Conservation (phyloP, 2,888 invertebrate genomes). For the Prosapia bicincta region DNA sequence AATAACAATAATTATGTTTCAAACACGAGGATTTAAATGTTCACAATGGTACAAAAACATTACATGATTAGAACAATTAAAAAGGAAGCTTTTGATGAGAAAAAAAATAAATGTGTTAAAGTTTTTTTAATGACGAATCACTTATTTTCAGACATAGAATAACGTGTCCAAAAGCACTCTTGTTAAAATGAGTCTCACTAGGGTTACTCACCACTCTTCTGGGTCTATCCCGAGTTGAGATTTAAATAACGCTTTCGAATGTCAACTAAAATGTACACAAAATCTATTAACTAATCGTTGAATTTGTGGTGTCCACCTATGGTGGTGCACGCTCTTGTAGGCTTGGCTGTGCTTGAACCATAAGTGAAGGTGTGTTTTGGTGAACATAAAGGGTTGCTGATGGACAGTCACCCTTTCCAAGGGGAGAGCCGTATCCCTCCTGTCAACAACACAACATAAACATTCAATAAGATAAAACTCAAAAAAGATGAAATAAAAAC, state of each 20-base stretch:
- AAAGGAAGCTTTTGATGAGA: conserved; percentile 4
- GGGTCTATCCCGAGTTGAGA: conserved; percentile 9
- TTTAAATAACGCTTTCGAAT: conserved; percentile 1
- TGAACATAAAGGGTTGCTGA: not conserved
- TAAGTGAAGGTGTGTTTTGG: not conserved
- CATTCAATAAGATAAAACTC: not conserved
- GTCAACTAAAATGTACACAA: not conserved
- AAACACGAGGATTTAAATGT: conserved; percentile 16
- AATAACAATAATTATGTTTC: conserved; percentile 25
- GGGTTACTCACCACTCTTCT: not conserved
- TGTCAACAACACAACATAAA: too few species aligned
- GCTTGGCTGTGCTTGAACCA: not conserved
- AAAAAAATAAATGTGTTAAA: not conserved
- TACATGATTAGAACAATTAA: conserved; percentile 14
- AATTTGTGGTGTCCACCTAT: not conserved
- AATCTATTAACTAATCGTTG: not conserved
- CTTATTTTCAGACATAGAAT: not conserved
- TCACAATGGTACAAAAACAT: not conserved
- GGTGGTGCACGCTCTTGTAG: not conserved
- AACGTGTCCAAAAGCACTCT: conserved; percentile 2
- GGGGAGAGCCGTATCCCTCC: not conserved
- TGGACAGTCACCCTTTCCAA: not conserved
- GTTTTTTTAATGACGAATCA: not conserved
- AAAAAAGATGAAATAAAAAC: not conserved
- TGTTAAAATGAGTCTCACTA: not conserved